Evolutionary conservation across 2,113 vertebrate genomes (phyloP), one percentile per base, ranked within the genome.

Genomic region (Bufo bufo): DNA sequence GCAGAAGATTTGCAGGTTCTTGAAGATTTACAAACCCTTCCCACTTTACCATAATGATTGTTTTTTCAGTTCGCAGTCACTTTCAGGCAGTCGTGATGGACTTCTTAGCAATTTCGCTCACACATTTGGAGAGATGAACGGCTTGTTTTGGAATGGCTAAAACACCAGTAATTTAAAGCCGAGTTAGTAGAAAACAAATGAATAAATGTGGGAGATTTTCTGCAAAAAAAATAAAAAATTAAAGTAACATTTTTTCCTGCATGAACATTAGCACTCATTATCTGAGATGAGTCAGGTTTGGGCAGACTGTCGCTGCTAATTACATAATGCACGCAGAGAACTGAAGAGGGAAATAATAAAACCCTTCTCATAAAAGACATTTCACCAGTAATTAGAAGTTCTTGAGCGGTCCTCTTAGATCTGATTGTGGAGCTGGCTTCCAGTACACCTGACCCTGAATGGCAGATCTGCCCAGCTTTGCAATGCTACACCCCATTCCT

Each of bases 251-350:
- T 13, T 16, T 49, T 19, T 17, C 43, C 69, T 5, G 13, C 33
- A 7, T 9, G 72, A 75, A 49, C 72, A 75, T 75, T 75, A 75
- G 72, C 47, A 8, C 8, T 50, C 45, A 50, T 75, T 75, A 75
- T 47, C 16, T 7, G 72, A 4, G 72, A 75, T 75, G 72, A 49
- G 16, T 72, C 69, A 47, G 33, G 69, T 43, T 47, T 45, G 69
- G 69, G 3, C 43, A 74, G 71, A 45, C 43, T 50, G 17, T 75
- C 72, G 49, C 72, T 75, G 72, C 72, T 75, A 75, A 75, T 75
- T 20, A 3, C 43, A 50, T 20, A 17, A 75, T 49, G 43, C 16
- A 75, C 33, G 10, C 0, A 47, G 43, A 47, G 4, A 11, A 74
- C 71, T 43, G 12, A 33, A 33, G 66, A 47, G 4, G 11, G 20